Percentiles rank a stretch among this genome's conserved stretches.
Evolutionary conservation across 2,113 vertebrate genomes (phyloP).

Genomic region (Gyps fulvus): DNA sequence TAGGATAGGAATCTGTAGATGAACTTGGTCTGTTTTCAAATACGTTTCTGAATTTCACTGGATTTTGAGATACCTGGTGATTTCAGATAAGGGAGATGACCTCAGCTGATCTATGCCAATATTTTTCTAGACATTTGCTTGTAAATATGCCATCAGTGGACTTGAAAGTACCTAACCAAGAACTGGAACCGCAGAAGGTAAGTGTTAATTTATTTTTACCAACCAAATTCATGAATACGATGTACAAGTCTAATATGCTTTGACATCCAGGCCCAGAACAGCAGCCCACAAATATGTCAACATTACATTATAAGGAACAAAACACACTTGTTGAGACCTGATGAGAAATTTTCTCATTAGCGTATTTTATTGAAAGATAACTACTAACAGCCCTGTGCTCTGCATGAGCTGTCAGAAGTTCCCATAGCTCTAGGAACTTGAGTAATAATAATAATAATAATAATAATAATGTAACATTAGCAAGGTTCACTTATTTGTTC

Average conservation of each 20-base stretch:
- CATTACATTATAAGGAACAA: constrained; percentile 23
- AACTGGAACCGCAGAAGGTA: neutral
- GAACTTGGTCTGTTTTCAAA: neutral
- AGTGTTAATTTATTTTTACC: neutral
- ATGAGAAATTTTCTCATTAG: constrained; percentile 53
- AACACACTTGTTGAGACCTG: constrained; percentile 25
- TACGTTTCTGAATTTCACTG: neutral
- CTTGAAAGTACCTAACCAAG: neutral
- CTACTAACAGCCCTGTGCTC: neutral
- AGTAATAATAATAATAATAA: constrained; percentile 8
- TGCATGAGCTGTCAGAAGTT: constrained; percentile 41
- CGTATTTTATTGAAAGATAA: constrained; percentile 31
- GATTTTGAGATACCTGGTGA: neutral
- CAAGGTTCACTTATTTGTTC: neutral
- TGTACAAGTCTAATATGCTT: constrained; percentile 18
- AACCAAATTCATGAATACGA: neutral
- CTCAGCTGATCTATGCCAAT: neutral
- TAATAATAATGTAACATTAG: neutral
- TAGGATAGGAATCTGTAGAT: neutral
- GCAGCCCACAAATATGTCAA: constrained; percentile 36
- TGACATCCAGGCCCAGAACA: constrained; percentile 14
- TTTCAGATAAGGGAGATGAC: neutral
- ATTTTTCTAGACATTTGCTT: neutral
- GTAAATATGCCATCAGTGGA: neutral
- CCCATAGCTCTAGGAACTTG: neutral